Evolutionary conservation across 2,888 invertebrate species (phyloP).

Genomic region (Choreutis nemorana): DNA sequence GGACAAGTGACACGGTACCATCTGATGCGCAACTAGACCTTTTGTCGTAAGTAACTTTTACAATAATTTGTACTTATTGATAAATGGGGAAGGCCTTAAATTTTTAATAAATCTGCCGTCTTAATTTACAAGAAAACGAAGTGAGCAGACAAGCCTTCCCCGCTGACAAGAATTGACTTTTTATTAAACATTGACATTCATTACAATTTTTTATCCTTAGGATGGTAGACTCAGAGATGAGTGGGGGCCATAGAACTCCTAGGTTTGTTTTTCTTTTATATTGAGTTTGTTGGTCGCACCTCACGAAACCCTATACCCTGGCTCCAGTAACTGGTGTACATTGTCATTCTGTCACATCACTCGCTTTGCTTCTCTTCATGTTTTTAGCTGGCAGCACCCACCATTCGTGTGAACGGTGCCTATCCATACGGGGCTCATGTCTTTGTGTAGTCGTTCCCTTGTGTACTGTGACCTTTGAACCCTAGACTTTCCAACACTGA

Average conservation of each 20-base stretch:
- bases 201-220: conserved; percentile 58
- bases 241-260: conserved; percentile 73
- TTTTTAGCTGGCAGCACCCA: conserved; percentile 20
- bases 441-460: conserved; percentile 22
- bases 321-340: conserved; percentile 7
- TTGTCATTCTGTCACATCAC: conserved; percentile 24
- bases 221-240: conserved; percentile 73
- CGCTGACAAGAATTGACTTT: too few relatives aligned
- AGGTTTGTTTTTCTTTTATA: conserved; percentile 69
- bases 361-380: conserved; percentile 34
- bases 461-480: too few relatives aligned
- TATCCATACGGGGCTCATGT: conserved; percentile 6
- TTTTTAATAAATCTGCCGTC: too few relatives aligned
- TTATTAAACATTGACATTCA: too few relatives aligned
- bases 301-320: conserved; percentile 18
- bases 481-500: too few relatives aligned
- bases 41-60: conserved; percentile 68
- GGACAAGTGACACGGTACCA: conserved; percentile 81
- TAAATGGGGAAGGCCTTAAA: too few relatives aligned
- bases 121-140: too few relatives aligned
- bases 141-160: too few relatives aligned
- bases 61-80: too few relatives aligned
- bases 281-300: conserved; percentile 57
- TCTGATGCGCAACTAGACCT: conserved; percentile 80
- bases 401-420: conserved; percentile 8